A percentile compares a stretch with the other conserved stretches of the same genome.
Evolutionary conservation across 2,797 vertebrate species (phyloP).

Genomic region (Urophycis tenuis): DNA sequence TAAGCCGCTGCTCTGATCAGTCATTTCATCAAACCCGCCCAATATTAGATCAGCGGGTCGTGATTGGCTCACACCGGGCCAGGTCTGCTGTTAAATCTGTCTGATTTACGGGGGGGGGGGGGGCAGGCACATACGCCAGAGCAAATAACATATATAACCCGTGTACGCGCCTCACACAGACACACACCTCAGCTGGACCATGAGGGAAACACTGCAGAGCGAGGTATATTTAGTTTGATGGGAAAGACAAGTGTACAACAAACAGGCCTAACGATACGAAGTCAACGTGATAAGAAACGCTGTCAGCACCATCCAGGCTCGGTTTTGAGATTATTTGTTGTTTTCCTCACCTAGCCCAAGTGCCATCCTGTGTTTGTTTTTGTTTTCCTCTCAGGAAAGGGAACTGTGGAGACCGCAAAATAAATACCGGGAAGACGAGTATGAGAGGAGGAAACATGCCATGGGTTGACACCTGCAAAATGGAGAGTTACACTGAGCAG

Average conservation of each 20-base stretch:
- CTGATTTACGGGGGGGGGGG: no score
- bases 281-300: constrained; percentile 24
- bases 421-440: constrained; percentile 31
- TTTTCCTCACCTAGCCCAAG: constrained; percentile 65
- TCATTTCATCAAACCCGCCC: no score
- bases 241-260: neutral
- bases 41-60: no score
- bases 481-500: neutral
- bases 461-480: neutral
- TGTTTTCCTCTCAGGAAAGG: constrained; percentile 86
- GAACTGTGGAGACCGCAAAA: constrained; percentile 68
- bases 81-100: no score
- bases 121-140: no score
- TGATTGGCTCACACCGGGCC: no score
- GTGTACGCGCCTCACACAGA: no score
- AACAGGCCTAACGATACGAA: neutral
- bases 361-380: constrained; percentile 85
- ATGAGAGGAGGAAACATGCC: neutral
- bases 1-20: no score
- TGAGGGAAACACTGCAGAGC: no score
- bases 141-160: no score
- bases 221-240: no score
- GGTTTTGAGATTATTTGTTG: neutral
- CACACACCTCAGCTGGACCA: no score
- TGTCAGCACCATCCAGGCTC: constrained; percentile 25